phyloP scores from a whole-genome alignment of 2,888 invertebrate genomes.

The Peribatodes rhomboidaria region DNA sequence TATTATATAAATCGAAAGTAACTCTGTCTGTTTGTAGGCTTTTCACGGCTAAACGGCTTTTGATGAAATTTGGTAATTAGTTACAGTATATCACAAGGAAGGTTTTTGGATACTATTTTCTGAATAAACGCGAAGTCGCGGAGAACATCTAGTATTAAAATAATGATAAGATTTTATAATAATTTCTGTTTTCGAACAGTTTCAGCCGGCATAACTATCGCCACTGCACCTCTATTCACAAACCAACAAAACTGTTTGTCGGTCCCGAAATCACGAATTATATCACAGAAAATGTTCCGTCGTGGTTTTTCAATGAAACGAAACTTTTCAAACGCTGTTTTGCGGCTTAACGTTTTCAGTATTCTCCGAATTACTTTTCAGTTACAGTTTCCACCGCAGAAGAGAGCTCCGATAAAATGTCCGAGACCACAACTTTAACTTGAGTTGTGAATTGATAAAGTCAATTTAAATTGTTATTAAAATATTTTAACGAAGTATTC shows the following conservation, averaged over 20 bases:
- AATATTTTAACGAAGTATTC: constrained; percentile 49
- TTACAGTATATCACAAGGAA: no score
- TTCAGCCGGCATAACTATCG: constrained; percentile 14
- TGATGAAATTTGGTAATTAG: no score
- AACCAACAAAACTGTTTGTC: constrained; percentile 54
- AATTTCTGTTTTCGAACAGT: not conserved
- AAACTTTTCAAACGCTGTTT: constrained; percentile 69
- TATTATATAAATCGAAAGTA: no score
- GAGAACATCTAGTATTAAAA: no score
- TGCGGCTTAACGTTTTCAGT: constrained; percentile 64
- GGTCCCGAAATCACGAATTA: constrained; percentile 59
- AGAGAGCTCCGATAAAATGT: constrained; percentile 53
- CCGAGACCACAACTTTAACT: constrained; percentile 51
- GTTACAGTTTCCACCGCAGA: constrained; percentile 62
- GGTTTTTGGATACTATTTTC: no score
- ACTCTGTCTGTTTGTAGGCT: no score
- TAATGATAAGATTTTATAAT: no score
- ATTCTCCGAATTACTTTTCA: constrained; percentile 67
- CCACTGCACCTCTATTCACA: constrained; percentile 8
- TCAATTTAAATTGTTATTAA: constrained; percentile 53
- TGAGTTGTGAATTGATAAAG: constrained; percentile 58
- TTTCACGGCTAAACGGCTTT: no score
- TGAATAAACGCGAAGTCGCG: no score
- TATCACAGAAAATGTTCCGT: constrained; percentile 56
- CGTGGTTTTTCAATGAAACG: constrained; percentile 60